A percentile compares a stretch with the other conserved stretches of the same genome.
phyloP scores from a whole-genome alignment of 1,140 invertebrate genomes.

The Cotesia vestalis region DNA sequence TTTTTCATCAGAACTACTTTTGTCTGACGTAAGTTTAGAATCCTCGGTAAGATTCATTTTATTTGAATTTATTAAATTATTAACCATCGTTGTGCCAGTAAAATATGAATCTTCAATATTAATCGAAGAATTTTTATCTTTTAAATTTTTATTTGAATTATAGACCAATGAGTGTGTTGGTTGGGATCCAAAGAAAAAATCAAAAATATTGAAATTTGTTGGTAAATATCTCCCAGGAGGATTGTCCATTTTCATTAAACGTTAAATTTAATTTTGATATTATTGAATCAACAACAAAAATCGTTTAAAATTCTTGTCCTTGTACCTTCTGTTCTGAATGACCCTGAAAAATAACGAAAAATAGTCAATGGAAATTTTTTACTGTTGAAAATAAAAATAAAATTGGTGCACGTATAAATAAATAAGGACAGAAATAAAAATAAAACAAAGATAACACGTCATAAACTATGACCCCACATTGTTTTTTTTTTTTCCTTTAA shows the following conservation, averaged over 20 bases:
- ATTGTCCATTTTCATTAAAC: slow-evolving; percentile 1
- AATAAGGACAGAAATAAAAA: too few relatives aligned
- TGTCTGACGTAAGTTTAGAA: slow-evolving; percentile 11
- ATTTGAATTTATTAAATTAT: too few relatives aligned
- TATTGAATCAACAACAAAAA: background rate
- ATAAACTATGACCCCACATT: too few relatives aligned
- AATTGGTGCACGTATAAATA: too few relatives aligned
- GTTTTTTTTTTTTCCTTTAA: too few relatives aligned
- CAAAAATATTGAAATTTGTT: background rate
- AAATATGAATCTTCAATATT: too few relatives aligned
- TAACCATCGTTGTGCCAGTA: too few relatives aligned
- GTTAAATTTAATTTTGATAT: background rate
- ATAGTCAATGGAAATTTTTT: background rate
- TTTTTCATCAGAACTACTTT: slow-evolving; percentile 34
- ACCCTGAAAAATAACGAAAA: slow-evolving; percentile 16
- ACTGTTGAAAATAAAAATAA: too few relatives aligned
- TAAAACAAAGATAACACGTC: too few relatives aligned
- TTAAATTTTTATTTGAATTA: background rate
- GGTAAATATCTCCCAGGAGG: slow-evolving; percentile 10
- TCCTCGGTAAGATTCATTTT: background rate
- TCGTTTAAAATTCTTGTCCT: background rate
- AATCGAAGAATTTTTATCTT: slow-evolving; percentile 36
- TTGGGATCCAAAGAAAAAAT: slow-evolving; percentile 16
- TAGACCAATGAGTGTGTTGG: slow-evolving; percentile 8
- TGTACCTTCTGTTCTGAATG: background rate